Evolutionary conservation across 2,113 vertebrate species (phyloP).

Genomic region (Podarcis cretensis): DNA sequence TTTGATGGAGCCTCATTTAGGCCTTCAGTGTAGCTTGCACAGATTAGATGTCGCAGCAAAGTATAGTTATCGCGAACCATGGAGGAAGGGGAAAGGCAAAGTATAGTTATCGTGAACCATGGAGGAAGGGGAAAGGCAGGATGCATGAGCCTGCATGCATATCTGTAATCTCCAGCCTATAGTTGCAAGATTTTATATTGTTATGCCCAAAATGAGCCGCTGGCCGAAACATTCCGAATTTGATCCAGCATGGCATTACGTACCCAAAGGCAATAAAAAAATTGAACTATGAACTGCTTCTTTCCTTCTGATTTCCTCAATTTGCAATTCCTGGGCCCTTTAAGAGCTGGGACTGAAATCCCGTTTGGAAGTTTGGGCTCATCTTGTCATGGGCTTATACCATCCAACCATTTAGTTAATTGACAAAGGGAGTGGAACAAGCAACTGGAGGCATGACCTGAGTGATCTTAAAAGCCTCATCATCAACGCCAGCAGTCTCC

Average conservation of each 20-base stretch:
- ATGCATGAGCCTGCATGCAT: neutral
- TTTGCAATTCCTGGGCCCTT: neutral
- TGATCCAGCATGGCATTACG: neutral
- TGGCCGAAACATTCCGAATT: neutral
- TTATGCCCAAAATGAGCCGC: neutral
- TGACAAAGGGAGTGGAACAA: neutral
- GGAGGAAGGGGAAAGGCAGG: neutral
- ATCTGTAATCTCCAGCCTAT: neutral
- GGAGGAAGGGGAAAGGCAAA: neutral
- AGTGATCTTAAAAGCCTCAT: neutral
- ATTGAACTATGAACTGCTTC: neutral
- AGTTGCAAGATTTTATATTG: neutral
- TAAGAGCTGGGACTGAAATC: too few species aligned
- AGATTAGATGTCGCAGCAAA: neutral
- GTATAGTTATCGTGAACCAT: neutral
- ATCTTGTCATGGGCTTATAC: neutral
- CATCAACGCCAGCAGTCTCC: neutral
- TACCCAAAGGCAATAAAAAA: neutral
- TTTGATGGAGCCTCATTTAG: neutral
- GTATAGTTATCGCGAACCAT: neutral
- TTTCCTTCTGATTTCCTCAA: neutral
- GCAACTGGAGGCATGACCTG: neutral
- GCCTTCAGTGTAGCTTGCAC: neutral
- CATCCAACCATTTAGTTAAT: neutral
- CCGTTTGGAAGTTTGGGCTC: neutral